These are phyloP conservation scores for Acestrorhynchus altus DNA, from an alignment of 2,797 vertebrate species.

Conservation along the genomic window DNA sequence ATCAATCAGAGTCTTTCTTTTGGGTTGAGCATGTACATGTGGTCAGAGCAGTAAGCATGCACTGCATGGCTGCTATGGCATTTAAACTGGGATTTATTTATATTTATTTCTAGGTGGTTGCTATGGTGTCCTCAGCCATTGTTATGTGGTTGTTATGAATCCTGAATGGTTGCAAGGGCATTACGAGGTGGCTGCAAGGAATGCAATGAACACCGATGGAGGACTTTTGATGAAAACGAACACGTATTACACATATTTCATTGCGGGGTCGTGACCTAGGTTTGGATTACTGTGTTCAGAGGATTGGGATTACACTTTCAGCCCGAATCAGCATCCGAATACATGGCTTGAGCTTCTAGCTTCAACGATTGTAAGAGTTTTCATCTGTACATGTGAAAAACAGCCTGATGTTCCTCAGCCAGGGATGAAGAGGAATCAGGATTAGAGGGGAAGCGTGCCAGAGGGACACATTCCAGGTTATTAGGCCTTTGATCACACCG, in stretches of 20 bases:
- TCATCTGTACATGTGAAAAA: conserved; percentile 21
- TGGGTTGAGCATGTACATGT: too few species aligned
- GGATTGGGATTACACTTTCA: conserved; percentile 9
- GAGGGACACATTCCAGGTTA: conserved; percentile 56
- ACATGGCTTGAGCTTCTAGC: conserved; percentile 11
- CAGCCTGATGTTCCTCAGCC: conserved; percentile 5
- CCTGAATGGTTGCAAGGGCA: too few species aligned
- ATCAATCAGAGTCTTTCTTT: too few species aligned
- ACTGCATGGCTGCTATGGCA: too few species aligned
- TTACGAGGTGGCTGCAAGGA: too few species aligned
- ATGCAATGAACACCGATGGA: too few species aligned
- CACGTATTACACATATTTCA: not conserved
- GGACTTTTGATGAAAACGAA: too few species aligned
- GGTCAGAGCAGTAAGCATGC: too few species aligned
- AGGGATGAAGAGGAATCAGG: conserved; percentile 39
- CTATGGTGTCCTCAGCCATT: too few species aligned
- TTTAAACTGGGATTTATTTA: too few species aligned
- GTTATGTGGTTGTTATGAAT: too few species aligned
- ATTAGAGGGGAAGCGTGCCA: conserved; percentile 42
- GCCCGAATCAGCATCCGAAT: not conserved
- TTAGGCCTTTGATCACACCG: conserved; percentile 60
- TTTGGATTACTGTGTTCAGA: not conserved
- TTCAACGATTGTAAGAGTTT: conserved; percentile 24
- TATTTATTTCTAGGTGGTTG: too few species aligned
- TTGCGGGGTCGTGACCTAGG: not conserved